Evolutionary conservation across 2,113 vertebrate species (phyloP).

Genomic region (Microtus montanus): DNA sequence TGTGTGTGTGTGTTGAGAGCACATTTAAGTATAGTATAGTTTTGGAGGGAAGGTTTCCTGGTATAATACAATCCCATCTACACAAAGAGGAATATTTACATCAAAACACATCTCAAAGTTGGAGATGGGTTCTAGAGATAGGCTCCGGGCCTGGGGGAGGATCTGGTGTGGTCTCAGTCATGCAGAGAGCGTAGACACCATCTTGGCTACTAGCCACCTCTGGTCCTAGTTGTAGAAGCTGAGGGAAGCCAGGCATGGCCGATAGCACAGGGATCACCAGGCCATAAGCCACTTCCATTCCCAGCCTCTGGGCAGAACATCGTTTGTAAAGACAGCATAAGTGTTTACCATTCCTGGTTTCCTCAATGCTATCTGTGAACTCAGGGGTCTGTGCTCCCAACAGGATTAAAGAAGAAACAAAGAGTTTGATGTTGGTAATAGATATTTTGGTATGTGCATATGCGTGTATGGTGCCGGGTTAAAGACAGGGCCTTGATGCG

Average conservation of each 20-base stretch:
- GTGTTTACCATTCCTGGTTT: not conserved
- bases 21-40: not conserved
- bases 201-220: not conserved
- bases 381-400: not conserved
- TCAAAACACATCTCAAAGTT: not conserved
- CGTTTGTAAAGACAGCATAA: not conserved
- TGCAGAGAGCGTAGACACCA: no score
- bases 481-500: not conserved
- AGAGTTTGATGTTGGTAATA: not conserved
- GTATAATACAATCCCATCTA: not conserved
- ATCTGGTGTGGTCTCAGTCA: not conserved
- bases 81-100: not conserved
- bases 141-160: not conserved
- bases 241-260: no score
- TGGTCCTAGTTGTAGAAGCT: no score
- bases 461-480: not conserved
- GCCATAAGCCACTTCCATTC: not conserved
- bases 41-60: not conserved
- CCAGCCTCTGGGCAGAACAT: not conserved
- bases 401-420: not conserved
- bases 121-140: not conserved
- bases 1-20: not conserved
- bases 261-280: not conserved
- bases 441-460: not conserved
- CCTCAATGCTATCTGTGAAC: not conserved